Percentiles rank a stretch among this genome's conserved stretches.
These are phyloP conservation scores for Porites evermanni DNA, from an alignment of 92 coral and sea anemone species.

Conservation along the genomic window DNA sequence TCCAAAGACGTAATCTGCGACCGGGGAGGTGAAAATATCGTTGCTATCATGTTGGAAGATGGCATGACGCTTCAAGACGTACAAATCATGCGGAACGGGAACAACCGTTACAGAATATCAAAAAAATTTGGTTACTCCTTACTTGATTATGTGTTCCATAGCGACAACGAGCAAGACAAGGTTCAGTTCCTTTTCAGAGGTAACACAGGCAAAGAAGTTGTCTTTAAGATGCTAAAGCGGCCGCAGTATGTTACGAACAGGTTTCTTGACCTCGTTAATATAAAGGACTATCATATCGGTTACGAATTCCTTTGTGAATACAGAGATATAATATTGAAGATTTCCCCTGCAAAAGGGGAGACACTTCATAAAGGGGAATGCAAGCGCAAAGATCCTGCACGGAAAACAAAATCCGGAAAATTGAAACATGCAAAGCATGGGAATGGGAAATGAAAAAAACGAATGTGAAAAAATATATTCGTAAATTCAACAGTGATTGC, in stretches of 20 bases:
- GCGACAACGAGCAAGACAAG: background rate
- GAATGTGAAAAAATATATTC: too few relatives aligned
- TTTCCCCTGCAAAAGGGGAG: constrained; percentile 22
- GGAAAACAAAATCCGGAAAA: constrained; percentile 5
- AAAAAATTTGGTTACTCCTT: background rate
- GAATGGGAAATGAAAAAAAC: background rate
- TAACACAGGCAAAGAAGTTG: constrained; percentile 31
- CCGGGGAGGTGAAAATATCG: constrained; percentile 18
- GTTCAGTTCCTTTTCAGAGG: constrained; percentile 24
- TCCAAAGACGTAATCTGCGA: constrained; percentile 5
- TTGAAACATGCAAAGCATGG: background rate
- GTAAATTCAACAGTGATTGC: too few relatives aligned
- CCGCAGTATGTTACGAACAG: background rate
- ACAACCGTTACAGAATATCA: background rate
- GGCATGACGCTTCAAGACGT: background rate
- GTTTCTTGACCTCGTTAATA: background rate
- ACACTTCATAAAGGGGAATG: constrained; percentile 7
- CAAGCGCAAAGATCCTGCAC: constrained; percentile 6
- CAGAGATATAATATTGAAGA: background rate
- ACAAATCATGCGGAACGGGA: background rate
- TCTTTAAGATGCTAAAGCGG: constrained; percentile 5
- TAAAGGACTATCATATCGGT: background rate
- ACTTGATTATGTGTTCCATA: too few relatives aligned
- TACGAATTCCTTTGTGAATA: constrained; percentile 17
- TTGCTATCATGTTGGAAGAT: constrained; percentile 2